Percentiles rank a stretch among this genome's conserved stretches.
These are phyloP conservation scores for Sebastolobus alascanus DNA, from an alignment of 2,797 vertebrate species.

Conservation along the genomic window DNA sequence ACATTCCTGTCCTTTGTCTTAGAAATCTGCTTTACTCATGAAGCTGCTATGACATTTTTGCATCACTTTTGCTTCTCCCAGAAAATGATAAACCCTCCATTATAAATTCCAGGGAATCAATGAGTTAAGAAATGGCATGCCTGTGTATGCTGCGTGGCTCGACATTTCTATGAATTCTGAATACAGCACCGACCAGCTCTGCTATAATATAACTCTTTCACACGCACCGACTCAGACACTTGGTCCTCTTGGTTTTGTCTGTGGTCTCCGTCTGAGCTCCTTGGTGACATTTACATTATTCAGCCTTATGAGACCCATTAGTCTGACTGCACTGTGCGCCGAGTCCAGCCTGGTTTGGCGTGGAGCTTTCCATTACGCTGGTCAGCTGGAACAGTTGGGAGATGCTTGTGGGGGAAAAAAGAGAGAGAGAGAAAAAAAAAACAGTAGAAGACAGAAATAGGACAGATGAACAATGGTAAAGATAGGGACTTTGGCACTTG, in stretches of 20 bases:
- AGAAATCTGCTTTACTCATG: conserved; percentile 15
- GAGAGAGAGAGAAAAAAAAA: not conserved
- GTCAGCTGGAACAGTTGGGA: conserved; percentile 46
- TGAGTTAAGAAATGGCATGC: not conserved
- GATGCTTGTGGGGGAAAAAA: not conserved
- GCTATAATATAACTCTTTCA: not conserved
- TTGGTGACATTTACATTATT: conserved; percentile 58
- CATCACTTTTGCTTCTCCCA: conserved; percentile 9
- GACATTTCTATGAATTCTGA: not conserved
- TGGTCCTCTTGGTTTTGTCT: conserved; percentile 22
- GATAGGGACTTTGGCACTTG: not conserved
- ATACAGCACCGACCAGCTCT: not conserved
- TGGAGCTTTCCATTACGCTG: conserved; percentile 48
- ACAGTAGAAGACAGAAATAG: conserved; percentile 19
- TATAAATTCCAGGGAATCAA: not conserved
- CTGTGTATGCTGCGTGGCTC: not conserved
- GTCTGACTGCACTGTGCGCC: conserved; percentile 15
- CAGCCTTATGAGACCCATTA: conserved; percentile 45
- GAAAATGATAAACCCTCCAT: conserved; percentile 5
- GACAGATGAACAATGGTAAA: conserved; percentile 23
- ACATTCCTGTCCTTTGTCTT: conserved; percentile 43
- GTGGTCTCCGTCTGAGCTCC: conserved; percentile 33
- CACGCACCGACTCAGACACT: conserved; percentile 3
- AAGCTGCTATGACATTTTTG: not conserved
- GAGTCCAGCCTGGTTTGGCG: conserved; percentile 43